Base-by-base conservation (phyloP, 1,140 invertebrate genomes). In the Dryas iulia region DNA sequence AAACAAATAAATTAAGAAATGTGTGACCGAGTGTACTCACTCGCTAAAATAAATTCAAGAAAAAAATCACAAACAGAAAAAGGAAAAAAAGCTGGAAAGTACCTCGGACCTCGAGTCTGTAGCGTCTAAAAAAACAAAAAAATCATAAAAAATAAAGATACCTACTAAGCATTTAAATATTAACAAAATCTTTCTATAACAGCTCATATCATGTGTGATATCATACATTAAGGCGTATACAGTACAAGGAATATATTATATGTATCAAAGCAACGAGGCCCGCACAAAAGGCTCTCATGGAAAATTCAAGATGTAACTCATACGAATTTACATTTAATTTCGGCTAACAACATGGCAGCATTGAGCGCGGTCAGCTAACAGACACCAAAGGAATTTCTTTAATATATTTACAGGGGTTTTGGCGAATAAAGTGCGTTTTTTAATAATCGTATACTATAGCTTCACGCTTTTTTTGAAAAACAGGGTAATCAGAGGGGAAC, bases 251-350 rank as follows among this genome's bases (percentile, higher is more conserved):
- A 47, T 18, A 47, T 47, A 47, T 18, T 47, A 47, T 21, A 47
- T 47, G 31, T 33, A 47, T 61, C 21, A 63, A 69, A 63, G 61
- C 56, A 63, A 25, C 56, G 21, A 52, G 33, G 12, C 23, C 25
- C 39, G 14, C 7, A 56, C 47, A 69, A 57, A 69, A 39, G 54
- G 35, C 28, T 58, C 56, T 69, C 54, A 59, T 69, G 67, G 52
- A 62, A 69, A 62, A 58, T 69, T 66, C 65, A 66, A 66, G 56
- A 52, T 58, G 21, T 47, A 24, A 35, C 28, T 31, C 23, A 53
- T 52, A 39, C 35, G 14, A 61, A 30, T 33, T 62, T 54, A n/a
- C 64, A 68, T 54, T 68, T 68, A 54, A 63, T 63, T 54, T 47
- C 57, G n/a, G 14, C 2, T 18, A 47, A 47, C 39, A 21, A 47